Evolutionary conservation across 1,140 invertebrate species (phyloP).

Genomic region (Tribolium castaneum): DNA sequence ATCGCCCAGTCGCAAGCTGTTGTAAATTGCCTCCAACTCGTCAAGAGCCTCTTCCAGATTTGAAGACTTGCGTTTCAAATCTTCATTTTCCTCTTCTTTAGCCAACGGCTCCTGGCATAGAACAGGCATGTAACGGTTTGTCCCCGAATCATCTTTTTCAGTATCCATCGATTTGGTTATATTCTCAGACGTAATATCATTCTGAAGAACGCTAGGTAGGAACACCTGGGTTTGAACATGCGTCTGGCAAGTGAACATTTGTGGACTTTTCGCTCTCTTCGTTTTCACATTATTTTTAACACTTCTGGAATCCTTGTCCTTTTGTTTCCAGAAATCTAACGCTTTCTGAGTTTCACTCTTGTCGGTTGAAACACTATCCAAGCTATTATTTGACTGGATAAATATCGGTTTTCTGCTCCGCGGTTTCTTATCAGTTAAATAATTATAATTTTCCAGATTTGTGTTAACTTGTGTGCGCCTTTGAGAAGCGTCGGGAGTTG

Average conservation of each 20-base stretch:
- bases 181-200: constrained; percentile 38
- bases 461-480: constrained; percentile 45
- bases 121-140: constrained; percentile 55
- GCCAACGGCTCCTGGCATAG: constrained; percentile 35
- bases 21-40: constrained; percentile 91
- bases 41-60: constrained; percentile 88
- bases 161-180: background rate
- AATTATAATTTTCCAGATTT: constrained; percentile 67
- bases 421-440: constrained; percentile 75
- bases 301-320: constrained; percentile 68
- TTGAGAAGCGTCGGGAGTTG: constrained; percentile 67
- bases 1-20: constrained; percentile 82
- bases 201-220: constrained; percentile 53
- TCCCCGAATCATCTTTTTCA: background rate
- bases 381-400: constrained; percentile 53
- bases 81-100: constrained; percentile 37
- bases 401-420: constrained; percentile 73
- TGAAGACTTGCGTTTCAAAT: constrained; percentile 66
- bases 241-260: constrained; percentile 61
- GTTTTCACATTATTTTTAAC: constrained; percentile 47
- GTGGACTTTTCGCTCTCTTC: constrained; percentile 51
- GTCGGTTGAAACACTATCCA: constrained; percentile 28
- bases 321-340: constrained; percentile 73
- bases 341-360: constrained; percentile 60
- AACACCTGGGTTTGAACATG: constrained; percentile 59